These are phyloP conservation scores for Buceros bicornis DNA, from an alignment of 2,797 vertebrate species.

Conservation along the genomic window DNA sequence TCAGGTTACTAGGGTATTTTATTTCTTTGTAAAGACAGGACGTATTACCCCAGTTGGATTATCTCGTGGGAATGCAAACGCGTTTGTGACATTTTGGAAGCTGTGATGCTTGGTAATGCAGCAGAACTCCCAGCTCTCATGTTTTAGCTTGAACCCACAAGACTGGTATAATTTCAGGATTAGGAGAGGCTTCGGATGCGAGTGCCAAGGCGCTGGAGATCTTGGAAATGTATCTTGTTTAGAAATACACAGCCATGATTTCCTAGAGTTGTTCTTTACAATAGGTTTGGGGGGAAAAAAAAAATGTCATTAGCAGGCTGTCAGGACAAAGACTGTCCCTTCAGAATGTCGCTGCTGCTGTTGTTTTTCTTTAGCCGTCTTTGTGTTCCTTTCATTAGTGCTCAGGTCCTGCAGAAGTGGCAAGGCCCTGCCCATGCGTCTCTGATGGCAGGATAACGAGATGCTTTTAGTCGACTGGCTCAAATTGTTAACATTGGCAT, in stretches of 20 bases:
- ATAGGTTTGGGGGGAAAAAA: background rate
- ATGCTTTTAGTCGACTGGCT: background rate
- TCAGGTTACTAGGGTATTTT: background rate
- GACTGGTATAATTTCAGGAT: background rate
- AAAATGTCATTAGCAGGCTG: background rate
- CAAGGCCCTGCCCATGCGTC: background rate
- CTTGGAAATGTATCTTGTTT: conserved; percentile 27
- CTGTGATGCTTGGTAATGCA: background rate
- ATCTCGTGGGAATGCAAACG: fast-evolving
- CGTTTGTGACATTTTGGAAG: background rate
- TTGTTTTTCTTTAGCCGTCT: background rate
- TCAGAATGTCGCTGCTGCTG: background rate
- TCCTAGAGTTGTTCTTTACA: conserved; percentile 32
- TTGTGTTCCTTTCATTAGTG: background rate
- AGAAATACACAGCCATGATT: background rate
- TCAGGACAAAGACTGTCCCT: background rate
- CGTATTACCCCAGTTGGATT: background rate
- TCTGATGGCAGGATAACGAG: background rate
- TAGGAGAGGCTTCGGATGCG: background rate
- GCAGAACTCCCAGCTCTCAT: background rate
- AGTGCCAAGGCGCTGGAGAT: background rate
- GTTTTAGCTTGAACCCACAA: background rate
- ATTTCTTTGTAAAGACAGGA: background rate
- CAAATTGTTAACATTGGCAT: background rate
- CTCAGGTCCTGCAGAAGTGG: background rate